Evolutionary conservation across 2,113 vertebrate species (phyloP).

Genomic region (Charadrius vociferus): DNA sequence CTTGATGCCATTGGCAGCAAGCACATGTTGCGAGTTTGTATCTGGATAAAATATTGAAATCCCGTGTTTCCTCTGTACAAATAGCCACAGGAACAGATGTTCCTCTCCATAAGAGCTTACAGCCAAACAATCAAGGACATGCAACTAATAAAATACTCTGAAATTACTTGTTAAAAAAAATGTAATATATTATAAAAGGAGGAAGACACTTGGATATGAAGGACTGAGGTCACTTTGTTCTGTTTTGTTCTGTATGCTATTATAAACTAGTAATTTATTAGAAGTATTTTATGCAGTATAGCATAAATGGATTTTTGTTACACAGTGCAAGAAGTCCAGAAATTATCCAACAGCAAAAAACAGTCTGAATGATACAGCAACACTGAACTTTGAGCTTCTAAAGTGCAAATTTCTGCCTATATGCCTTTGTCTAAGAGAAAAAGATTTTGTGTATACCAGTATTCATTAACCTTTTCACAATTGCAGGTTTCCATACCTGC

Average conservation of each 20-base stretch:
- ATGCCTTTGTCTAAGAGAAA: not conserved
- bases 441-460: not conserved
- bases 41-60: constrained; percentile 33
- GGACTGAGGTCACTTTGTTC: not conserved
- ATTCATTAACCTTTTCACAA: not conserved
- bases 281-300: constrained; percentile 13
- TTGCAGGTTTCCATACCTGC: not conserved
- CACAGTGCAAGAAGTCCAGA: not conserved
- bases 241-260: not conserved
- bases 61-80: not conserved
- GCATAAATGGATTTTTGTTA: not conserved
- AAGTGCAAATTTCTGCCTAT: not conserved
- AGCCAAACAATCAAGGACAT: constrained; percentile 22
- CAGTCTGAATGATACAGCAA: not conserved
- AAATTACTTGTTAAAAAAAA: not conserved
- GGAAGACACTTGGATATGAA: not conserved
- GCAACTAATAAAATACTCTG: constrained; percentile 10
- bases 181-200: not conserved
- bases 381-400: not conserved
- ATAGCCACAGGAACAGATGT: constrained; percentile 33
- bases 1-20: not conserved
- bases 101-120: constrained; percentile 20
- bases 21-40: not conserved
- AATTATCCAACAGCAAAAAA: not conserved
- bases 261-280: constrained; percentile 4